Evolutionary conservation across 1,140 invertebrate species (phyloP).

Genomic region (Apis florea): DNA sequence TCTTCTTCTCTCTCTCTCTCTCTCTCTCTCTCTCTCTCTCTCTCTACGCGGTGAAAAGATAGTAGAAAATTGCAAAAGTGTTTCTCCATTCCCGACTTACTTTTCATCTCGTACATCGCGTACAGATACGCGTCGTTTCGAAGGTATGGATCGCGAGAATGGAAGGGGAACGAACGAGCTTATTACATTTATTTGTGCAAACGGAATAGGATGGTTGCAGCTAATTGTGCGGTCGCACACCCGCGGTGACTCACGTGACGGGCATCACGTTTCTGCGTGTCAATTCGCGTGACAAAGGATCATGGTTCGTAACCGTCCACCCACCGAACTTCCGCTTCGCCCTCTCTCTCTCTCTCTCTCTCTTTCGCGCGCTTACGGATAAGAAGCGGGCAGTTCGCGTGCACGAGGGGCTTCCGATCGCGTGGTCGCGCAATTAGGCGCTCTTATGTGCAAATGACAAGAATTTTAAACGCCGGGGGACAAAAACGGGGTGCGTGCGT

Average conservation of each 20-base stretch:
- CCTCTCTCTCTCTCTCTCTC: background rate
- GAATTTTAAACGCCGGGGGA: slow-evolving; percentile 53
- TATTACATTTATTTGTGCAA: slow-evolving; percentile 74
- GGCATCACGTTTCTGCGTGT: slow-evolving; percentile 52
- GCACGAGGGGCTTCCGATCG: slow-evolving; percentile 32
- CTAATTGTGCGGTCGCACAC: slow-evolving; percentile 71
- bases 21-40: too few species aligned
- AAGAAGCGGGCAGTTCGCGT: slow-evolving; percentile 28
- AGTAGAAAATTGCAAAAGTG: too few species aligned
- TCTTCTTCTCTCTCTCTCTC: too few species aligned
- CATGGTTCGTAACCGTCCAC: slow-evolving; percentile 51
- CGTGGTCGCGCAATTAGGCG: slow-evolving; percentile 53
- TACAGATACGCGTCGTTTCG: too few species aligned
- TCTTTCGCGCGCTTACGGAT: background rate
- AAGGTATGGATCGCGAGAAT: background rate
- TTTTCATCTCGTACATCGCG: background rate
- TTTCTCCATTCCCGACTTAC: too few species aligned
- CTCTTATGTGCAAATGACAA: slow-evolving; percentile 62
- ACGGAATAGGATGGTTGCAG: slow-evolving; percentile 66
- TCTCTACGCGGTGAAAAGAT: too few species aligned
- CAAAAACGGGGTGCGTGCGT: background rate
- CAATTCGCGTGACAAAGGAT: slow-evolving; percentile 67
- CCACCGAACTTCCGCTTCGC: slow-evolving; percentile 61
- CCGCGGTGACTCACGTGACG: slow-evolving; percentile 68
- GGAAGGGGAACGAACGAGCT: slow-evolving; percentile 50